phyloP scores from a whole-genome alignment of 2,113 vertebrate genomes.

The Tautogolabrus adspersus region DNA sequence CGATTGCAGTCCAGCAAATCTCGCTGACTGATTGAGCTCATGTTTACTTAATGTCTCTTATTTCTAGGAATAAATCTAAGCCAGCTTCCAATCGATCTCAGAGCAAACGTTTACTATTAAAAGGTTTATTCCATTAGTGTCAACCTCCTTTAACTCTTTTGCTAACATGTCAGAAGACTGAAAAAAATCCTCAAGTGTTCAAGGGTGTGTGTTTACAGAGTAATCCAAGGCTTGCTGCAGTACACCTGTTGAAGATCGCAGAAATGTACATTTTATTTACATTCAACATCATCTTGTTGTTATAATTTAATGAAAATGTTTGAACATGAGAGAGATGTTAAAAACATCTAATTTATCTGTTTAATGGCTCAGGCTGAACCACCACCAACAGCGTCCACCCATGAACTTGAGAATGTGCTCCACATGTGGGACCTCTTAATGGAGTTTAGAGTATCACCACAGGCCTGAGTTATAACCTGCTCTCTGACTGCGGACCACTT shows the following conservation, averaged over 20 bases:
- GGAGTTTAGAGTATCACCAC: slow-evolving; percentile 63
- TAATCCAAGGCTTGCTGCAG: slow-evolving; percentile 11
- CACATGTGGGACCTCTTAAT: slow-evolving; percentile 75
- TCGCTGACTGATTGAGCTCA: slow-evolving; percentile 48
- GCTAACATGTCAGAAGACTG: slow-evolving; percentile 62
- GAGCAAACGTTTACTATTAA: slow-evolving; percentile 49
- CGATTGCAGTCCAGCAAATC: slow-evolving; percentile 56
- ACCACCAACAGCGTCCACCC: slow-evolving; percentile 48
- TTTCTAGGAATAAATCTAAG: slow-evolving; percentile 65
- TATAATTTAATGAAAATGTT: slow-evolving; percentile 48
- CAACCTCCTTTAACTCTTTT: slow-evolving; percentile 50
- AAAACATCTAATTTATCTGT: slow-evolving; percentile 67
- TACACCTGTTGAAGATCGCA: slow-evolving; percentile 55
- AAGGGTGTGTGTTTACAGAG: slow-evolving; percentile 48
- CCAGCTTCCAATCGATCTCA: slow-evolving; percentile 47
- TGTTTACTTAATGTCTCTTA: slow-evolving; percentile 64
- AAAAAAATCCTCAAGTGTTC: slow-evolving; percentile 17
- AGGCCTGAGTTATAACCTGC: slow-evolving; percentile 69
- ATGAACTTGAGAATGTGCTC: slow-evolving; percentile 54
- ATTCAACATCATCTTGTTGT: slow-evolving; percentile 34
- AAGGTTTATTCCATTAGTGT: slow-evolving; percentile 63
- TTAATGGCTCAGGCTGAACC: slow-evolving; percentile 38
- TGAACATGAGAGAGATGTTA: slow-evolving; percentile 61
- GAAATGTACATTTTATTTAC: slow-evolving; percentile 52
- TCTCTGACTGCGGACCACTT: slow-evolving; percentile 52